Evolutionary conservation across 2,888 invertebrate species (phyloP).

Genomic region (Dolomedes plantarius): DNA sequence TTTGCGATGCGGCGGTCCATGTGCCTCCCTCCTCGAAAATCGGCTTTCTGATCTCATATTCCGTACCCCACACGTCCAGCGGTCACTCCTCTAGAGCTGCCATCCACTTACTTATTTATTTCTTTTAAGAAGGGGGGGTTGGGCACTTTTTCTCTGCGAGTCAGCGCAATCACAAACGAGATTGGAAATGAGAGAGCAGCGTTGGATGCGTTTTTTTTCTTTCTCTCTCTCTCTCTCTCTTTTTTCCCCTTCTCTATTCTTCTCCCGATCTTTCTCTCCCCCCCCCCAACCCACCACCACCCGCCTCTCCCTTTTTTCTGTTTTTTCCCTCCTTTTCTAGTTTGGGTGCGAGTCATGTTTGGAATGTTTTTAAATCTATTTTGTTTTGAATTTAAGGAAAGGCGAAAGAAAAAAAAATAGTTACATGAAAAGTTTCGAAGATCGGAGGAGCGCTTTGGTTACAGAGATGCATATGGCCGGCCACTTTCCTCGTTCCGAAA

Average conservation of each 20-base stretch:
- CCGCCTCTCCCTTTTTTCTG: no score
- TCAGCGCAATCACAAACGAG: constrained; percentile 67
- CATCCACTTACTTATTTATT: constrained; percentile 16
- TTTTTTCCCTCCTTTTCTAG: background rate
- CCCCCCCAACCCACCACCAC: no score
- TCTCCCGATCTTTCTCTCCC: background rate
- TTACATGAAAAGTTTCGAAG: constrained; percentile 2
- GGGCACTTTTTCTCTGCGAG: constrained; percentile 8
- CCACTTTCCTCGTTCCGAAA: no score
- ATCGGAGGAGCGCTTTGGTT: background rate
- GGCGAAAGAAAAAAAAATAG: background rate
- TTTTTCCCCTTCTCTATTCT: background rate
- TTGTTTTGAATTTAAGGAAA: constrained; percentile 41
- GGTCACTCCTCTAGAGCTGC: constrained; percentile 2
- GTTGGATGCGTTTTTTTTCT: background rate
- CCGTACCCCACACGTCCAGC: constrained; percentile 62
- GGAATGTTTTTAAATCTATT: constrained; percentile 56
- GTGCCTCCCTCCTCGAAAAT: constrained; percentile 15
- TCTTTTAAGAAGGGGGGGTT: background rate
- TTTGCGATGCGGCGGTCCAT: background rate
- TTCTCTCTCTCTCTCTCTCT: background rate
- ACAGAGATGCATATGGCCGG: background rate
- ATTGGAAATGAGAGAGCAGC: constrained; percentile 65
- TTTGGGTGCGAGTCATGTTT: constrained; percentile 8
- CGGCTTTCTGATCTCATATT: constrained; percentile 65